Evolutionary conservation across 2,797 vertebrate genomes (phyloP), one percentile per base, ranked within the genome.

Genomic region (Acestrorhynchus altus): DNA sequence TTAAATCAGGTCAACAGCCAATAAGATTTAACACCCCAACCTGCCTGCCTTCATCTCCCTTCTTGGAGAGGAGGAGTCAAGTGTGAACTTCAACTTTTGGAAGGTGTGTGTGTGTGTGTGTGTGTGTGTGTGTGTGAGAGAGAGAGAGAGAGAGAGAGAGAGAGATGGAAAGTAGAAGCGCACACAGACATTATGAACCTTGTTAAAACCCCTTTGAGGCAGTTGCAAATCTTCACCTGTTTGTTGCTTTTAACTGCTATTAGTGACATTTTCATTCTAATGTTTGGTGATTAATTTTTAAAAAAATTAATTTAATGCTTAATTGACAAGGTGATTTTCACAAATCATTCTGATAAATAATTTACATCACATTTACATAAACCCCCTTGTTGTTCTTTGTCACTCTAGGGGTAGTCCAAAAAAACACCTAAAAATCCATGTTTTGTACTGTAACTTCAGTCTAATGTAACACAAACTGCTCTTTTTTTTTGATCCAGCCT

Each of bases 1-100:
- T 79, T 81, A 83, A 85, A 83, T 84, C 83, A 83, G 83, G 85
- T 87, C 83, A 87, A 85, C 80, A 85, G 71, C 77, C 74, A 61
- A 78, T 79, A 81, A 83, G 76, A 85, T 83, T 76, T 85, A 85
- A 83, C 76, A 81, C 70, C 70, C 54, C 61, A 78, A 86, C 78
- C 78, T 78, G 76, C 70, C 82, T 64, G 79, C 69, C 77, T 73
- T 49, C 60, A 20, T 60, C 57, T 65, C 78, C 63, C 56, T 75
- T 70, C 60, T 39, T 66, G 56, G 47, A 60, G 57, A 12, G 72
- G 35, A 60, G 51, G 77, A 39, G 16, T 49, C 63, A 74, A 44
- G 66, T 46, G 28, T 75, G 65, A 75, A 28, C 42, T 56, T 54
- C 74, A 49, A 35, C 59, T 66, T 69, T 42, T 40, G 44, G 56